Conservation (phyloP, 2,113 vertebrate genomes). For the Cygnus atratus region DNA sequence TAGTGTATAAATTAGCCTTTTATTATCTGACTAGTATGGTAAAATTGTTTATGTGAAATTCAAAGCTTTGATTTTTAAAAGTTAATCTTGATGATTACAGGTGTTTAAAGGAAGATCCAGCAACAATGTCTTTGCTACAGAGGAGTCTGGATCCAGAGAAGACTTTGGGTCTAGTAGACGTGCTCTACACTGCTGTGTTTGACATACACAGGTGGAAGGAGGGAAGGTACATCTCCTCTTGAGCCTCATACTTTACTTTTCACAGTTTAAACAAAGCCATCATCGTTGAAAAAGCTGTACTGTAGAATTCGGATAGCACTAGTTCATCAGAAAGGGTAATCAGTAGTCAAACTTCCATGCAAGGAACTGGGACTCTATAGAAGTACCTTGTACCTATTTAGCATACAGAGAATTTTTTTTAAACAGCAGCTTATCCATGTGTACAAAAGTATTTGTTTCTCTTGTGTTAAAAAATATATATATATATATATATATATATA, state of each 20-base stretch:
- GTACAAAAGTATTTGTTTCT: not conserved
- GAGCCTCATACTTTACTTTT: not conserved
- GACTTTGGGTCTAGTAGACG: slow-evolving; percentile 94
- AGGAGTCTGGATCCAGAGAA: slow-evolving; percentile 97
- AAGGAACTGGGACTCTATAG: not conserved
- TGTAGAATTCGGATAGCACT: not conserved
- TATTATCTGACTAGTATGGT: not conserved
- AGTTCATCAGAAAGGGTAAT: not conserved
- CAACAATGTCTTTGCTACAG: slow-evolving; percentile 98
- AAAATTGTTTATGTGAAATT: not conserved
- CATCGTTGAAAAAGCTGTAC: not conserved
- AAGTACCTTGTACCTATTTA: not conserved
- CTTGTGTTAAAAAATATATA: no score
- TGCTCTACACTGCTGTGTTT: slow-evolving; percentile 94
- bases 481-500: no score
- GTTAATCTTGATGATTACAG: slow-evolving; percentile 64
- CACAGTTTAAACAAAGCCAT: not conserved
- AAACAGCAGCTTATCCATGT: not conserved
- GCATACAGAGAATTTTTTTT: not conserved
- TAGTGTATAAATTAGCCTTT: not conserved
- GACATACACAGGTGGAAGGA: slow-evolving; percentile 93
- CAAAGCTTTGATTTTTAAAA: not conserved
- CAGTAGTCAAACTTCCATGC: not conserved
- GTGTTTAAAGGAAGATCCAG: slow-evolving; percentile 99
- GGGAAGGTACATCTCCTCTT: slow-evolving; percentile 80